Percentiles rank a stretch among this genome's conserved stretches.
Evolutionary conservation across 2,113 vertebrate species (phyloP).

Genomic region (Greenwoodochromis staneri): DNA sequence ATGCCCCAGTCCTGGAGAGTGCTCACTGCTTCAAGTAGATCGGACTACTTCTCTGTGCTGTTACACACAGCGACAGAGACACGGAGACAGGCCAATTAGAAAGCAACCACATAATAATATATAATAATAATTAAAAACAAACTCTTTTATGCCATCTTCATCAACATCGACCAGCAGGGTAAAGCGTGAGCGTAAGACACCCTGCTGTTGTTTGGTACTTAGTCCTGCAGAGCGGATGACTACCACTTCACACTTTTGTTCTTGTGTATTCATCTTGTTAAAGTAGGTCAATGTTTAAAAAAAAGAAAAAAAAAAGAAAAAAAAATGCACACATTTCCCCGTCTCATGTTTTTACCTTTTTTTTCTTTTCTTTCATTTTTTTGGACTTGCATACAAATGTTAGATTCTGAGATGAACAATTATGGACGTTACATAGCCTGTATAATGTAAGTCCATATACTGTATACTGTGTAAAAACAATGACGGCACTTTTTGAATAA

Average conservation of each 20-base stretch:
- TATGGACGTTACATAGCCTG: slow-evolving; percentile 25
- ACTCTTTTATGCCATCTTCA: slow-evolving; percentile 16
- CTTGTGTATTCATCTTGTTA: slow-evolving; percentile 42
- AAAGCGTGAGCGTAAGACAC: slow-evolving; percentile 12
- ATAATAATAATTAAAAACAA: slow-evolving; percentile 33
- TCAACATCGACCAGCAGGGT: slow-evolving; percentile 40
- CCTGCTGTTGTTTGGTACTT: slow-evolving; percentile 70
- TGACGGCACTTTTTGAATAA: slow-evolving; percentile 94
- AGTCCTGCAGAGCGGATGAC: slow-evolving; percentile 72
- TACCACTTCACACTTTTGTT: slow-evolving; percentile 56
- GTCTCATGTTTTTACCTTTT: slow-evolving; percentile 7
- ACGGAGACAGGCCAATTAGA: slow-evolving; percentile 20
- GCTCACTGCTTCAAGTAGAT: slow-evolving; percentile 2
- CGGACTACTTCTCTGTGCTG: slow-evolving; percentile 30
- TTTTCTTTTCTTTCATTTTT: slow-evolving; percentile 4
- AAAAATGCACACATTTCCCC: slow-evolving; percentile 49
- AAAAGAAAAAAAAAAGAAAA: neutral
- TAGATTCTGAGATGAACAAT: slow-evolving; percentile 44
- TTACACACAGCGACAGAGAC: slow-evolving; percentile 19
- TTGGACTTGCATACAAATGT: slow-evolving; percentile 27
- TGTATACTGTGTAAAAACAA: slow-evolving; percentile 66
- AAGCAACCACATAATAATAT: slow-evolving; percentile 51
- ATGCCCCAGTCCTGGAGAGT: neutral
- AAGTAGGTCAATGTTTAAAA: slow-evolving; percentile 30
- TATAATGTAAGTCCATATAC: slow-evolving; percentile 27